A percentile compares a stretch with the other conserved stretches of the same genome.
Conservation (phyloP, 2,888 invertebrate genomes). For the Tenthredo notha region DNA sequence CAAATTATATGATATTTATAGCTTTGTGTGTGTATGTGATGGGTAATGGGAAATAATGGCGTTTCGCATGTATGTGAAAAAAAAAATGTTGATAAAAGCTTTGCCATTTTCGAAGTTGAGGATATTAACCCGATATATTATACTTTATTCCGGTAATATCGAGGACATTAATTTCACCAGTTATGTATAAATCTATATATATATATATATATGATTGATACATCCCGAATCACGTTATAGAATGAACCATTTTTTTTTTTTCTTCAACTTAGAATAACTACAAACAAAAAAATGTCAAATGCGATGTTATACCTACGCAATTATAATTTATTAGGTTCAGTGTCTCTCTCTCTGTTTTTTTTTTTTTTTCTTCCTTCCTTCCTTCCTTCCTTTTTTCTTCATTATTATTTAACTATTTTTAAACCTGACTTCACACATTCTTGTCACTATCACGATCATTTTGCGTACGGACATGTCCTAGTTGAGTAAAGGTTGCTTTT, state of each 20-base stretch:
- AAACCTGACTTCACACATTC: constrained; percentile 36
- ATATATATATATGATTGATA: not conserved
- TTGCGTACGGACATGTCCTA: not conserved
- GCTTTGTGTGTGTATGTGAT: no score
- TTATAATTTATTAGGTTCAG: not conserved
- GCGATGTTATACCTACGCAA: not conserved
- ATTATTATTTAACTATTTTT: constrained; percentile 41
- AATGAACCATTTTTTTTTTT: not conserved
- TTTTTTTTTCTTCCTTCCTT: not conserved
- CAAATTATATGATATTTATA: no score
- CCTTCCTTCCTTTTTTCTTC: not conserved
- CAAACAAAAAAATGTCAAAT: not conserved
- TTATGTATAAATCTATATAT: not conserved
- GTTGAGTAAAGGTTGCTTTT: not conserved
- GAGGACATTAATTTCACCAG: not conserved
- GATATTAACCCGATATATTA: not conserved
- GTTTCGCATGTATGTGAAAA: not conserved
- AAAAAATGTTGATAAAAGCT: not conserved
- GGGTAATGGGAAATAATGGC: not conserved
- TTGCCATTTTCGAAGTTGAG: not conserved
- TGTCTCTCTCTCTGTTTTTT: not conserved
- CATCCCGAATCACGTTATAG: not conserved
- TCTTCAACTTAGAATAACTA: not conserved
- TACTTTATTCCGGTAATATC: not conserved
- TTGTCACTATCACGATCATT: not conserved